A percentile compares a stretch with the other conserved stretches of the same genome.
Conservation (phyloP, 2,113 vertebrate genomes). For the Solenodon paradoxus region DNA sequence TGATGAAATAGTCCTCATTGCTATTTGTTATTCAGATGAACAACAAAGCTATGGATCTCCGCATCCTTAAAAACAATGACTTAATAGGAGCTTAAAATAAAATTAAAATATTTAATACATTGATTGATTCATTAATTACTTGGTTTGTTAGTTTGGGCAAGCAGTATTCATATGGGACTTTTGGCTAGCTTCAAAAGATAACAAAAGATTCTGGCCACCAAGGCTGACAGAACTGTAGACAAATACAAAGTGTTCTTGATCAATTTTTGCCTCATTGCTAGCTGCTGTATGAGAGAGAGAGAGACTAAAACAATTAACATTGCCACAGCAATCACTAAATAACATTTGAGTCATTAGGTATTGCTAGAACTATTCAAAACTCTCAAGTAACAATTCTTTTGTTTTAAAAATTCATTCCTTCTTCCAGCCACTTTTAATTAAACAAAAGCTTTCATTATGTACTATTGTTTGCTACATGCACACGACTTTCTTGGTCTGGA, state of each 20-base stretch:
- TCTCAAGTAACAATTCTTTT: neutral
- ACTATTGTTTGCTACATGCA: too few relatives aligned
- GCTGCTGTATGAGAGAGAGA: neutral
- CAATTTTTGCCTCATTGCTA: neutral
- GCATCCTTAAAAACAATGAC: neutral
- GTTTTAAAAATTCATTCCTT: neutral
- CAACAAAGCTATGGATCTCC: neutral
- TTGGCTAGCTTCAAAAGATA: neutral
- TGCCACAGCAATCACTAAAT: neutral
- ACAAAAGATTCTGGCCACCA: neutral
- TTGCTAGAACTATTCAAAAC: neutral
- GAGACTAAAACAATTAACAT: neutral
- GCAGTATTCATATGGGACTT: neutral
- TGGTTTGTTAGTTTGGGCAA: neutral
- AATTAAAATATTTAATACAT: neutral
- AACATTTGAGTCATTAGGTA: neutral
- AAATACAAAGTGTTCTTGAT: neutral
- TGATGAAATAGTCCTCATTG: conserved; percentile 33
- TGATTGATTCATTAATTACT: neutral
- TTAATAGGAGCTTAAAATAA: neutral
- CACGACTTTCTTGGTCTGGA: neutral
- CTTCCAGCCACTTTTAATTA: neutral
- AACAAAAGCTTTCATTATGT: too few relatives aligned
- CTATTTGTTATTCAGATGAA: conserved; percentile 51
- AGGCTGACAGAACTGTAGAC: neutral